A percentile compares a stretch with the other conserved stretches of the same genome.
phyloP scores from a whole-genome alignment of 2,113 vertebrate species.

The Ceyx melanurus region DNA sequence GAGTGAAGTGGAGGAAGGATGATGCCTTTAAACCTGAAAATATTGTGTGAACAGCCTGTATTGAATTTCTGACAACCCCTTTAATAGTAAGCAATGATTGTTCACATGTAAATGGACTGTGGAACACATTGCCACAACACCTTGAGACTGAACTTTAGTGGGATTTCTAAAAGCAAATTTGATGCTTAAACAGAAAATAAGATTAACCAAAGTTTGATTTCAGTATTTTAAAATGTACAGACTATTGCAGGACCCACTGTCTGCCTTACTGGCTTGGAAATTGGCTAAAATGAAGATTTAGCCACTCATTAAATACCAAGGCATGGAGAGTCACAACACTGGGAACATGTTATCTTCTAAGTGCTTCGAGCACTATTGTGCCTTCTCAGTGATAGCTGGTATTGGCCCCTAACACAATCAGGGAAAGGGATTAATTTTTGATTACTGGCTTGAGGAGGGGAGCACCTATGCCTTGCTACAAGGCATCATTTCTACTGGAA shows the following conservation, averaged over 20 bases:
- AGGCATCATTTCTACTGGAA: not conserved
- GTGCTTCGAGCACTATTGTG: not conserved
- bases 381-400: not conserved
- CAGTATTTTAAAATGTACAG: not conserved
- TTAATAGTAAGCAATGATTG: not conserved
- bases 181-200: not conserved
- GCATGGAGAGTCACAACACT: not conserved
- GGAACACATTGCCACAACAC: not conserved
- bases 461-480: conserved; percentile 10
- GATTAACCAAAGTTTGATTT: not conserved
- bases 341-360: not conserved
- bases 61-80: not conserved
- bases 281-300: not conserved
- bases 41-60: not conserved
- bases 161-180: not conserved
- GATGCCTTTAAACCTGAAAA: not conserved
- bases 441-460: not conserved
- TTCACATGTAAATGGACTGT: not conserved
- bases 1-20: not conserved
- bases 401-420: not conserved
- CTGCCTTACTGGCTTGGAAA: not conserved
- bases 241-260: not conserved
- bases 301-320: not conserved
- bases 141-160: not conserved
- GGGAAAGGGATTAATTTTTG: conserved; percentile 31